Conservation (phyloP, 2,888 invertebrate species). For the Lordiphosa andalusiaca region DNA sequence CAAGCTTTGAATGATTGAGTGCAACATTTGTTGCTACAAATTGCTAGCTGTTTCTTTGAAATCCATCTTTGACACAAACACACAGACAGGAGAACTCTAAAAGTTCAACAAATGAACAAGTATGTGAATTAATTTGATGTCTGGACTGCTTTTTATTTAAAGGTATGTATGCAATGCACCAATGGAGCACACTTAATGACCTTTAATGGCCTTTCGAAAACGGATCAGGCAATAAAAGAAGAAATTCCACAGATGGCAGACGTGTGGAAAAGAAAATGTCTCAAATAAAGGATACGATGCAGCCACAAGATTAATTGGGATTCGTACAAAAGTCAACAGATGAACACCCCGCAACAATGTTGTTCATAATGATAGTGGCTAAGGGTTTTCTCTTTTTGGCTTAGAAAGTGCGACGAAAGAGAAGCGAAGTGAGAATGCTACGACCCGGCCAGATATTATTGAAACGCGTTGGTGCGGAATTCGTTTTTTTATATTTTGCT, state of each 20-base stretch:
- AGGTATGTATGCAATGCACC: constrained; percentile 13
- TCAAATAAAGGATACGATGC: constrained; percentile 21
- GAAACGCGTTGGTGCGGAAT: too few relatives aligned
- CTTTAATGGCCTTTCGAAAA: constrained; percentile 14
- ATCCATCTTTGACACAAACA: constrained; percentile 18
- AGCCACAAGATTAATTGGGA: constrained; percentile 41
- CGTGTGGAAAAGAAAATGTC: constrained; percentile 21
- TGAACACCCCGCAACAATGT: constrained; percentile 4
- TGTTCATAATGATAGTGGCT: constrained; percentile 11
- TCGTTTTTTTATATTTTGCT: too few relatives aligned
- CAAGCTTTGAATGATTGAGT: constrained; percentile 50
- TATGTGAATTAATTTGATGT: constrained; percentile 39
- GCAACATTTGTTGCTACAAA: constrained; percentile 46
- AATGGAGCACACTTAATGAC: constrained; percentile 27
- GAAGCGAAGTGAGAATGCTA: too few relatives aligned
- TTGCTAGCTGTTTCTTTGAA: constrained; percentile 37
- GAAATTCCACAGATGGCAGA: constrained; percentile 33
- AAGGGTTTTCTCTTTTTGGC: background rate
- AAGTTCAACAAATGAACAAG: constrained; percentile 29
- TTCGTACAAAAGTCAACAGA: constrained; percentile 26
- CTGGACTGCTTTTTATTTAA: constrained; percentile 26
- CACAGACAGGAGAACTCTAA: background rate
- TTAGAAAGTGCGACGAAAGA: too few relatives aligned
- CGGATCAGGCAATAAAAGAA: constrained; percentile 8
- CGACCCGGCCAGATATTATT: too few relatives aligned